Evolutionary conservation across 2,888 invertebrate species (phyloP).

Genomic region (Hoplodrina ambigua): DNA sequence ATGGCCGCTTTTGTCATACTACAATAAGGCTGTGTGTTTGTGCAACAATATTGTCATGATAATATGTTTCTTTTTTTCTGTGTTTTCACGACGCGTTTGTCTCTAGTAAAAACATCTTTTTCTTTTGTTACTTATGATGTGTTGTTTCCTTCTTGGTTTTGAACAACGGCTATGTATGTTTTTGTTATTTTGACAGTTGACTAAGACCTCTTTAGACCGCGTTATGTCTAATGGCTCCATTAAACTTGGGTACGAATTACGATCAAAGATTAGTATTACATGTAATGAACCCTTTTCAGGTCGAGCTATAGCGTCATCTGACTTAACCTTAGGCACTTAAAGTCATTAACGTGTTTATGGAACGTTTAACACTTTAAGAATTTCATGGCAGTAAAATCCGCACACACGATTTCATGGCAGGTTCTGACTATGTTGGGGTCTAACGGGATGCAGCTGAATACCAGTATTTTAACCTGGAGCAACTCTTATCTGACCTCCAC

Average conservation of each 20-base stretch:
- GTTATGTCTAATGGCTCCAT: not conserved
- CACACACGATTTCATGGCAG: too few relatives aligned
- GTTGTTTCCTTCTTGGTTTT: slow-evolving; percentile 6
- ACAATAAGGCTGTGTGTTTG: slow-evolving; percentile 58
- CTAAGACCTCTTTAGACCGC: slow-evolving; percentile 1
- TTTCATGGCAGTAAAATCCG: slow-evolving; percentile 17
- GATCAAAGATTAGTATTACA: slow-evolving; percentile 40
- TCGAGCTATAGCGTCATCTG: slow-evolving; percentile 21
- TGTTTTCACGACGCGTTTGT: slow-evolving; percentile 12
- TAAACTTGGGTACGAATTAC: slow-evolving; percentile 14
- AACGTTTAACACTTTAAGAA: not conserved
- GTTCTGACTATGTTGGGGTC: too few relatives aligned
- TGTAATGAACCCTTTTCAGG: slow-evolving; percentile 31
- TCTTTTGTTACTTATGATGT: slow-evolving; percentile 20
- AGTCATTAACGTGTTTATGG: slow-evolving; percentile 20
- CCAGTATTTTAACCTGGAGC: too few relatives aligned
- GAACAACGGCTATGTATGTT: not conserved
- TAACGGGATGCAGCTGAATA: too few relatives aligned
- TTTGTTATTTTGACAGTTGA: not conserved
- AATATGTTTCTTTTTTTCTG: slow-evolving; percentile 37
- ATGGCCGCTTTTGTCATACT: slow-evolving; percentile 54
- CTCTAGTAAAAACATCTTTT: slow-evolving; percentile 27
- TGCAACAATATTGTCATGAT: slow-evolving; percentile 58
- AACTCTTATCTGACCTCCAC: too few relatives aligned
- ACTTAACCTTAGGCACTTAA: slow-evolving; percentile 20